Evolutionary conservation across 2,113 vertebrate genomes (phyloP).

Genomic region (Eublepharis macularius): DNA sequence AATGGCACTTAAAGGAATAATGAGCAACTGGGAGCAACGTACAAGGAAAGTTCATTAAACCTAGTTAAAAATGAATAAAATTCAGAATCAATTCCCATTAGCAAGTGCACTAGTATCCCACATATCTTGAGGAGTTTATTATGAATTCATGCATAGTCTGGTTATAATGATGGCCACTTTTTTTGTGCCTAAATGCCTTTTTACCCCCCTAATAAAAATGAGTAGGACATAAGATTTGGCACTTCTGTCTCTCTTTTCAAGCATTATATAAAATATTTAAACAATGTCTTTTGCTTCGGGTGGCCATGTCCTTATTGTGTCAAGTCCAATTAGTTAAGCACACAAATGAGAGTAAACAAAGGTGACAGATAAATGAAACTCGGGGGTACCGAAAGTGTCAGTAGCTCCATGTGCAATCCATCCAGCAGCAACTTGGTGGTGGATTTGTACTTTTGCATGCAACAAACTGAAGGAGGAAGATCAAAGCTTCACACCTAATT

Average conservation of each 20-base stretch:
- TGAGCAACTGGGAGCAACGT: constrained; percentile 62
- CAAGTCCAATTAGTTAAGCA: constrained; percentile 76
- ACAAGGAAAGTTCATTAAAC: constrained; percentile 79
- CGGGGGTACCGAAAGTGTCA: constrained; percentile 52
- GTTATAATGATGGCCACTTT: constrained; percentile 52
- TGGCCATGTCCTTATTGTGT: constrained; percentile 80
- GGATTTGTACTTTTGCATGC: background rate
- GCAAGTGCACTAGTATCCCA: constrained; percentile 52
- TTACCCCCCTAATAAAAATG: constrained; percentile 65
- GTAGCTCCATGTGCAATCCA: constrained; percentile 24
- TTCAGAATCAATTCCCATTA: constrained; percentile 78
- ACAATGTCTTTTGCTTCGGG: constrained; percentile 68
- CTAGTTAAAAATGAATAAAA: constrained; percentile 82
- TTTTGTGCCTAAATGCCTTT: constrained; percentile 22
- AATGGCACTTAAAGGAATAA: constrained; percentile 71
- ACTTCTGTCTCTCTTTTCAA: constrained; percentile 32
- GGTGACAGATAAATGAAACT: constrained; percentile 77
- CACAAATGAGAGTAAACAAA: constrained; percentile 75
- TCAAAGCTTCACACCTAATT: constrained; percentile 16
- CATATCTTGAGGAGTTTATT: constrained; percentile 68
- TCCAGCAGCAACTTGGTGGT: constrained; percentile 33
- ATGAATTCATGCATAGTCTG: constrained; percentile 65
- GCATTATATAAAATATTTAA: constrained; percentile 79
- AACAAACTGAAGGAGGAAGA: constrained; percentile 37
- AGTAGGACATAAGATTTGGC: constrained; percentile 33